Evolutionary conservation across 2,113 vertebrate species (phyloP).

Genomic region (Ginglymostoma cirratum): DNA sequence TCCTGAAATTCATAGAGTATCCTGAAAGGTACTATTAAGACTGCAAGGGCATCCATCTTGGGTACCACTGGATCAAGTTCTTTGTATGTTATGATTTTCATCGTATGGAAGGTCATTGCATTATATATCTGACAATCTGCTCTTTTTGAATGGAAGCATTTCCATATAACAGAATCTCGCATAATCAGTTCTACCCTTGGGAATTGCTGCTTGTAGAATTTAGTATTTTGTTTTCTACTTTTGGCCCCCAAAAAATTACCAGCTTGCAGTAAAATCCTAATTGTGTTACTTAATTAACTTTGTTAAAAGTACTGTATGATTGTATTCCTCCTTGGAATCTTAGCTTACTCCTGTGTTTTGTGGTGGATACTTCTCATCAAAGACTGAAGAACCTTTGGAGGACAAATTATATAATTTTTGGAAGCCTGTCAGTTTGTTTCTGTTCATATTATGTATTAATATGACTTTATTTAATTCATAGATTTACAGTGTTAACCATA

Average conservation of each 20-base stretch:
- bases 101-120: neutral
- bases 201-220: neutral
- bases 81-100: neutral
- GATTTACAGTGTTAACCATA: neutral
- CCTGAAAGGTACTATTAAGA: neutral
- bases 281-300: neutral
- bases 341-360: neutral
- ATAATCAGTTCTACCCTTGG: neutral
- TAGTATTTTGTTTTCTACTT: neutral
- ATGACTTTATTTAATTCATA: neutral
- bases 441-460: neutral
- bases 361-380: neutral
- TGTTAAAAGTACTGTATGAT: neutral
- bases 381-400: neutral
- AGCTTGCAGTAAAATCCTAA: neutral
- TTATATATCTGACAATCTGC: neutral
- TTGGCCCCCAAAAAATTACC: neutral
- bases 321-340: slow-evolving; percentile 6
- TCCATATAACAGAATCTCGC: neutral
- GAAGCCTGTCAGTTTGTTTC: neutral
- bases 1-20: neutral
- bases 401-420: neutral
- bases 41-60: neutral
- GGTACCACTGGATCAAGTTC: neutral
- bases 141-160: neutral